Conservation (phyloP, 2,113 vertebrate species). For the Bos javanicus region DNA sequence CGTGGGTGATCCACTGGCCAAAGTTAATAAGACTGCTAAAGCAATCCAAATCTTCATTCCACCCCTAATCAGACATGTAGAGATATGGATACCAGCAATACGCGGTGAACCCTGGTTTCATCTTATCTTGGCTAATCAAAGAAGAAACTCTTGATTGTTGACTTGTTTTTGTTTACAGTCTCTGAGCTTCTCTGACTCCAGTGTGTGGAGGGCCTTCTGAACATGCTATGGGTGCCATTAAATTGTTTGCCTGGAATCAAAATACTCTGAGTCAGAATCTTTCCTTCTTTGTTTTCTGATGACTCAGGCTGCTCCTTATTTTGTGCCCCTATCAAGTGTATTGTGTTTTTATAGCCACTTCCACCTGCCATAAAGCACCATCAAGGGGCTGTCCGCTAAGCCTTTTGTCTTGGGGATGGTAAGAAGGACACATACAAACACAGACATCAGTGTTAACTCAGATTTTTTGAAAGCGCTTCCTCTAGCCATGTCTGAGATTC, state of each 20-base stretch:
- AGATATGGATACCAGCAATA: conserved; percentile 32
- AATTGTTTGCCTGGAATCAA: conserved; percentile 30
- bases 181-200: neutral
- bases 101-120: conserved; percentile 52
- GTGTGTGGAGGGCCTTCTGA: neutral
- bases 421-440: conserved; percentile 12
- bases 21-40: conserved; percentile 67
- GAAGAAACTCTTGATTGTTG: conserved; percentile 1
- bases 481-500: neutral
- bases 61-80: neutral
- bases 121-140: conserved; percentile 53
- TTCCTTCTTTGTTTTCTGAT: conserved; percentile 44
- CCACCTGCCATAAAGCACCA: conserved; percentile 51
- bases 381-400: conserved; percentile 20
- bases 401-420: neutral
- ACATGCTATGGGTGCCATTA: neutral
- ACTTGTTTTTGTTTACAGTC: neutral
- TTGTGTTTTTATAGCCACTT: conserved; percentile 61
- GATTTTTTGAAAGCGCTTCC: neutral
- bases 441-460: neutral
- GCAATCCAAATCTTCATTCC: conserved; percentile 2
- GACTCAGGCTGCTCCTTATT: conserved; percentile 41
- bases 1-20: conserved; percentile 41
- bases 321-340: conserved; percentile 11
- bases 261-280: conserved; percentile 50